Base-by-base conservation (phyloP, 2,888 invertebrate species). In the Drosophila aldrichi region DNA sequence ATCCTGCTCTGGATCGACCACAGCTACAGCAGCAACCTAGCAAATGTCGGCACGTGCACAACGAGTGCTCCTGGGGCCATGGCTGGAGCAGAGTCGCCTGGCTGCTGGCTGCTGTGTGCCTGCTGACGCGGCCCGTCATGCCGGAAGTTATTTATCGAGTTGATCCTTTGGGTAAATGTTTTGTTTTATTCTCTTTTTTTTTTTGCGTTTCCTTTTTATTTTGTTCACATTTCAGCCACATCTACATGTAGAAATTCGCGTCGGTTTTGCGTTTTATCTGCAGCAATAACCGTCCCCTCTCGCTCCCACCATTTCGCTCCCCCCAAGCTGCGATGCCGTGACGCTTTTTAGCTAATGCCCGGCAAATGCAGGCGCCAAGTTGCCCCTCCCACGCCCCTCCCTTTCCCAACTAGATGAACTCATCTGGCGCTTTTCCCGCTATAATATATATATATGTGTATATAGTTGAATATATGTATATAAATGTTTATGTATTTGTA, bases 81-180 rank as follows among this genome's bases (percentile, higher is more conserved):
- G 29, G 62, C 62, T 73, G 81, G 72, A 70, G 66, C 77, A 88
- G 88, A 86, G 72, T 79, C 74, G 84, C 87, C 79, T 85, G 90
- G 78, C 79, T 88, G 86, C 66, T 92, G 76, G 84, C 89, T 68
- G 81, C 89, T 74, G 82, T 91, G 64, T 91, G 89, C 70, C 79
- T 90, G 81, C 87, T 91, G 83, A 90, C 82, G 71, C 81, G 79
- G 82, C 90, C 91, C 81, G 92, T 89, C 72, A 84, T 91, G 77
- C 91, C 92, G 82, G 92, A 92, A 90, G 91, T 91, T 88, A 92
- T 92, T 90, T 91, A 91, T 89, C 91, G 92, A 83, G 92, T 92
- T 89, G 92, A 92, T 92, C 92, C 92, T 88, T 90, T 92, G 91
- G 92, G 92, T 92, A 92, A 86, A 86, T 88, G 81, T 80, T 80